These are phyloP conservation scores for Macrophya annulata DNA, from an alignment of 2,888 invertebrate species.

Conservation along the genomic window DNA sequence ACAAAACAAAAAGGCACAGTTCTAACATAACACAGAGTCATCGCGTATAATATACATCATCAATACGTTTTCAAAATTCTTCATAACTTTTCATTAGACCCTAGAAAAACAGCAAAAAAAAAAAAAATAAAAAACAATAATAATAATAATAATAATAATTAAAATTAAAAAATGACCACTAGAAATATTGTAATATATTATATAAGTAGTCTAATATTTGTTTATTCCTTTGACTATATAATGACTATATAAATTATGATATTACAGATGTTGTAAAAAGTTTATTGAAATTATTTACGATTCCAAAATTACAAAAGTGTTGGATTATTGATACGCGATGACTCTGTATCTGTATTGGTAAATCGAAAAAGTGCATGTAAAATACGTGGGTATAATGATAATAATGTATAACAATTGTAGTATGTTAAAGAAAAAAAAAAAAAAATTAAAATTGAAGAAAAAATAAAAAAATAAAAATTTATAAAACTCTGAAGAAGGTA, in stretches of 20 bases:
- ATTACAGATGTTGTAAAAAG: no score
- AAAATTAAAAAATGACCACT: not conserved
- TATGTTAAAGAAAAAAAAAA: not conserved
- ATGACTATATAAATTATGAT: no score
- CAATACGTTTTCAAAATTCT: not conserved
- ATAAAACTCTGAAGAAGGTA: not conserved
- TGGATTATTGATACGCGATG: conserved; percentile 14
- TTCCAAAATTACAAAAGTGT: not conserved
- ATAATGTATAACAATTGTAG: not conserved
- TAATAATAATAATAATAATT: no score
- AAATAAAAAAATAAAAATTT: not conserved
- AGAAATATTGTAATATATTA: not conserved
- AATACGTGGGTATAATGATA: conserved; percentile 10
- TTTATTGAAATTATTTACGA: not conserved
- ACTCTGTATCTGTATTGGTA: conserved; percentile 5
- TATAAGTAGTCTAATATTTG: not conserved
- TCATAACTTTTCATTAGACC: not conserved
- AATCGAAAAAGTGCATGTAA: conserved; percentile 34
- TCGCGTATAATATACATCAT: not conserved
- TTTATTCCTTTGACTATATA: not conserved
- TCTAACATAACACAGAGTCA: not conserved
- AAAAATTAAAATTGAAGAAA: not conserved
- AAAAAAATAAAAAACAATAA: not conserved
- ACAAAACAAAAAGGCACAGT: conserved; percentile 29
- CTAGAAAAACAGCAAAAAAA: not conserved